Evolutionary conservation across 2,888 invertebrate genomes (phyloP).

Genomic region (Trissolcus brochymenae): DNA sequence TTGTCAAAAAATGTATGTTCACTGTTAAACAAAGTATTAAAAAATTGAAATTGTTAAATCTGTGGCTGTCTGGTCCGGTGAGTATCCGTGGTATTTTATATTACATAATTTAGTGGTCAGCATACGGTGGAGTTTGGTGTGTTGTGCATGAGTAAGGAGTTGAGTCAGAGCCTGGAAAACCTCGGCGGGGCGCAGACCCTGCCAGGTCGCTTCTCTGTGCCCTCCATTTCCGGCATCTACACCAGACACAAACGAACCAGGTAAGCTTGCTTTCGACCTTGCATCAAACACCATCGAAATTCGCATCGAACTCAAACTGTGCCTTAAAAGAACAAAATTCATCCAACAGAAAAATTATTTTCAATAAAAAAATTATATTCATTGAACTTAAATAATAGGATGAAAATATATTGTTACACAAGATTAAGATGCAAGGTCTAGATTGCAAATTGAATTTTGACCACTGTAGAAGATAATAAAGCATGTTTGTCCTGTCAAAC

Average conservation of each 20-base stretch:
- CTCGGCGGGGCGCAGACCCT: constrained; percentile 82
- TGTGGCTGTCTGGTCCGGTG: constrained; percentile 67
- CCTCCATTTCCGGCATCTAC: constrained; percentile 84
- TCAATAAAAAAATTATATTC: neutral
- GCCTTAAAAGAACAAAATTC: neutral
- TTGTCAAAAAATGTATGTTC: neutral
- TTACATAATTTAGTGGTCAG: constrained; percentile 77
- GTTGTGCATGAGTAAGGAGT: constrained; percentile 77
- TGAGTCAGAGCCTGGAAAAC: constrained; percentile 79
- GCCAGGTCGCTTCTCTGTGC: constrained; percentile 82
- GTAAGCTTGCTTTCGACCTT: constrained; percentile 77
- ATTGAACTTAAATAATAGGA: neutral
- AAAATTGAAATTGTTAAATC: constrained; percentile 15
- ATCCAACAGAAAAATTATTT: neutral
- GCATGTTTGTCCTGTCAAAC: constrained; percentile 2
- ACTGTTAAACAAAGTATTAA: neutral
- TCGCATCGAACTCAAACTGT: neutral
- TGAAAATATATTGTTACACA: constrained; percentile 3
- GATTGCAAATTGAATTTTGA: constrained; percentile 5
- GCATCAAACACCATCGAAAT: constrained; percentile 24
- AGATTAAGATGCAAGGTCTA: constrained; percentile 33
- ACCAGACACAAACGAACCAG: constrained; percentile 90
- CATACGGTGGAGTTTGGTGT: constrained; percentile 77
- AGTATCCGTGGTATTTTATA: constrained; percentile 76
- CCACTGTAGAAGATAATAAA: neutral